phyloP scores from a whole-genome alignment of 2,888 invertebrate species.

The Smittia sp. region DNA sequence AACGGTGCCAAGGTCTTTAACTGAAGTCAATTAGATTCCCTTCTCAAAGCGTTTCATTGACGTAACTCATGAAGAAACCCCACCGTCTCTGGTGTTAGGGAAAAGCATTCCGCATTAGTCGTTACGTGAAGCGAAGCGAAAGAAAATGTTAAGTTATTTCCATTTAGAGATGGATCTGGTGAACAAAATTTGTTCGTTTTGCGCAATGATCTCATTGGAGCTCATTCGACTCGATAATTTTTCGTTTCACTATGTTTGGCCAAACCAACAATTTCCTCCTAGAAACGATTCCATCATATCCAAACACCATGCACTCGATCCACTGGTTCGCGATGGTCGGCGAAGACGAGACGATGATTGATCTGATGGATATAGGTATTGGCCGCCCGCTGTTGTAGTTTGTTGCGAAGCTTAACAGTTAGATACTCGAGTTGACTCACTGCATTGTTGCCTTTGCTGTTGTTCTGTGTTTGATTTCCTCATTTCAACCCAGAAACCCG shows the following conservation, averaged over 20 bases:
- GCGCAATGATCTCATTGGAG: constrained; percentile 32
- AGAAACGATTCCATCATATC: constrained; percentile 22
- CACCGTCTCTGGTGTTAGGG: no score
- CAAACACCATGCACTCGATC: constrained; percentile 24
- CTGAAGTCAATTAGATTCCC: no score
- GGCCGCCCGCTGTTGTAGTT: not conserved
- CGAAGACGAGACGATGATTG: constrained; percentile 22
- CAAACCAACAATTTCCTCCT: not conserved
- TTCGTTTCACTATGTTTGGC: not conserved
- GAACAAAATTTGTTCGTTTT: constrained; percentile 7
- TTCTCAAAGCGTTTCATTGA: no score
- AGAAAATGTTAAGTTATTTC: no score
- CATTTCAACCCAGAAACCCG: not conserved
- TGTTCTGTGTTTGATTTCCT: not conserved
- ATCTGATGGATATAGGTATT: constrained; percentile 33
- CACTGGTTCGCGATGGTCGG: constrained; percentile 34
- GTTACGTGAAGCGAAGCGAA: no score
- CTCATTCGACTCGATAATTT: not conserved
- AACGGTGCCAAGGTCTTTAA: no score
- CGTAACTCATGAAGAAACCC: no score
- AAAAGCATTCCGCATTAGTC: no score
- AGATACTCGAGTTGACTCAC: not conserved
- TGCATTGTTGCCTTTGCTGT: not conserved
- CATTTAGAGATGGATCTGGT: not conserved
- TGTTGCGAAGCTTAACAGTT: constrained; percentile 4